Evolutionary conservation across 2,113 vertebrate genomes (phyloP), one percentile per base, ranked within the genome.

Genomic region (Ailuropoda melanoleuca): DNA sequence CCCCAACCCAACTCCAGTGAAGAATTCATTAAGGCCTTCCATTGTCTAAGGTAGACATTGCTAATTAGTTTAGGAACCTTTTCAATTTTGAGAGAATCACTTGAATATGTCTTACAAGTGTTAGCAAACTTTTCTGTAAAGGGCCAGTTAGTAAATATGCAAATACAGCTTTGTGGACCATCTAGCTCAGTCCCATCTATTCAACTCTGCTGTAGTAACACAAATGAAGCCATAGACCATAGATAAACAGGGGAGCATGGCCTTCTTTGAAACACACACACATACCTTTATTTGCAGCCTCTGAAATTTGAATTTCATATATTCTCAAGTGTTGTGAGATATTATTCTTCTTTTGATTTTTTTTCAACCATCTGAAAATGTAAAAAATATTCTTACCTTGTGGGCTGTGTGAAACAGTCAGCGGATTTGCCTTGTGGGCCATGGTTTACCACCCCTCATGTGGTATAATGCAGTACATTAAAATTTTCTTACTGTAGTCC

Each of bases 101-200:
- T 86, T n/a, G 4, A 70, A 7, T 18, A 23, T 78, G 34, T 18
- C 66, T 68, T 37, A 68, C 17, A 89, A 64, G 37, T 15, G 12
- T 90, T 43, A 74, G 21, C 48, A 88, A 87, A 87, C 21, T 97
- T 84, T 88, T 48, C 43, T 34, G 8, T 29, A 90, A 96, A 93
- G 14, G 31, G 4, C 9, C 11, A 80, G 18, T 23, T 39, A 96
- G 23, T n/a, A 75, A 95, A 86, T 92, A 70, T 26, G 26, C 31
- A 97, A 93, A 72, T 88, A n/a, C 6, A 23, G 26, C 6, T 64
- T 70, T 75, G 11, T 62, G 18, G 2, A 21, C 48, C 9, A 23
- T 48, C 31, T 62, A 6, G 4, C 1, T 80, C 24, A 37, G 10
- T 90, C 13, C 0, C 50, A 74, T 31, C 48, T 50, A 64, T 1